Percentiles rank a stretch among this genome's conserved stretches.
phyloP scores from a whole-genome alignment of 2,113 vertebrate species.

The Gymnorhina tibicen region DNA sequence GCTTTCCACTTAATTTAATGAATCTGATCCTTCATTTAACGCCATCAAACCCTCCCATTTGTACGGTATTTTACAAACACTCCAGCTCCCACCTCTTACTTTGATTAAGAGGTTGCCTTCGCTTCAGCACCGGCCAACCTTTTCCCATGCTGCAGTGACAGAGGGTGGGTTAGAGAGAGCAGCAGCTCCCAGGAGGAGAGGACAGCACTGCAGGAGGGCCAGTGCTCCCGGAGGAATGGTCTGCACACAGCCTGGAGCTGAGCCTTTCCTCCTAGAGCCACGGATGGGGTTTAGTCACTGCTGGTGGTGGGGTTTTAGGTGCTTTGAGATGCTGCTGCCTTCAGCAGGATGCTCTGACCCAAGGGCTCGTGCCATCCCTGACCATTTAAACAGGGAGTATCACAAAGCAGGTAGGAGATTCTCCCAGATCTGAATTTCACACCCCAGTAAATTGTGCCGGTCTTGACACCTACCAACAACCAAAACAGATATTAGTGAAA shows the following conservation, averaged over 20 bases:
- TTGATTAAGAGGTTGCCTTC: conserved; percentile 31
- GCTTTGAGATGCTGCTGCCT: background rate
- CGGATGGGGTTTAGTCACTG: background rate
- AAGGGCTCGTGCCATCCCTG: background rate
- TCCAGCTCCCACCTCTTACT: conserved; percentile 1
- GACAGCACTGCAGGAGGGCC: background rate
- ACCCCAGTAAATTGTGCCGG: background rate
- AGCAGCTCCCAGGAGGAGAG: background rate
- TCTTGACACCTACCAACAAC: background rate
- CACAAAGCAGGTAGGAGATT: background rate
- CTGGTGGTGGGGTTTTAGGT: fast-evolving
- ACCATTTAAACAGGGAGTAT: background rate
- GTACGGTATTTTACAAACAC: conserved; percentile 38
- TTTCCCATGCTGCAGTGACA: background rate
- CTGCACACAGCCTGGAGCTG: background rate
- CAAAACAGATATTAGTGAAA: background rate
- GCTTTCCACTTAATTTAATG: conserved; percentile 66
- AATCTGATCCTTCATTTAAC: conserved; percentile 58
- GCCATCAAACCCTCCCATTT: conserved; percentile 46
- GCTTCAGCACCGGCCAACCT: background rate
- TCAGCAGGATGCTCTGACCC: background rate
- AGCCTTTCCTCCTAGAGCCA: background rate
- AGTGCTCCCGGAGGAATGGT: background rate
- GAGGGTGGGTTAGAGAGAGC: background rate
- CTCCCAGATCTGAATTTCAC: background rate